Base-by-base conservation (phyloP, 2,113 vertebrate genomes). In the Colossoma macropomum region DNA sequence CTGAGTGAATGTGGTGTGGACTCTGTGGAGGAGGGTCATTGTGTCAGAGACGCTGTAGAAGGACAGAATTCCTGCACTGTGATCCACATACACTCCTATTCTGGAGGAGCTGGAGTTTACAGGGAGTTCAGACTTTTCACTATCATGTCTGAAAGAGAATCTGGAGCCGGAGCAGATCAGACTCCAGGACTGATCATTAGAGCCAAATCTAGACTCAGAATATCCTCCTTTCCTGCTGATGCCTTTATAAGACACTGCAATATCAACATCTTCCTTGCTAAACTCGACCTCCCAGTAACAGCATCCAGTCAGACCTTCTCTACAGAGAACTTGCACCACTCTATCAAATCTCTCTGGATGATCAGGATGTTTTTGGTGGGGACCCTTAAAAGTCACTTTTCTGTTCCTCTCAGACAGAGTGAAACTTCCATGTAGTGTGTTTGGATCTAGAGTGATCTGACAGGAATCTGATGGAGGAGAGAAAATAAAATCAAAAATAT, bases 21-120 rank as follows among this genome's bases (percentile, higher is more conserved):
- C 71, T 71, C 21, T 88, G 75, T 84, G 79, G 25, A 88, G 71
- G 68, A 86, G 85, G 62, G 66, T 83, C 85, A 88, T 73, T 52
- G 77, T 83, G 74, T 87, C 83, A 38, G 83, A 81, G 77, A 88
- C 25, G 27, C 80, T 87, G 78, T 85, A 88, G 80, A 86, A 88
- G 77, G 87, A 73, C 82, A 88, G 74, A 81, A 19, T 85, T 80
- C 85, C 87, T 75, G 83, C 83, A 27, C 10, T 9, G 77, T 87
- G 78, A 65, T 88, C 81, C 73, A 88, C 41, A 54, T 81, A 87
- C 54, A 87, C 85, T 52, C 83, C 85, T 72, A 84, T 88, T 72
- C 45, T 79, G 28, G 75, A 54, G 68, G 34, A 34, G 1, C 6
- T 5, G 12, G 52, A 28, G 0, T 34, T 4, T 3, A 59, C 30